A percentile compares a stretch with the other conserved stretches of the same genome.
phyloP scores from a whole-genome alignment of 2,113 vertebrate genomes.

The Ibidorhyncha struthersii region DNA sequence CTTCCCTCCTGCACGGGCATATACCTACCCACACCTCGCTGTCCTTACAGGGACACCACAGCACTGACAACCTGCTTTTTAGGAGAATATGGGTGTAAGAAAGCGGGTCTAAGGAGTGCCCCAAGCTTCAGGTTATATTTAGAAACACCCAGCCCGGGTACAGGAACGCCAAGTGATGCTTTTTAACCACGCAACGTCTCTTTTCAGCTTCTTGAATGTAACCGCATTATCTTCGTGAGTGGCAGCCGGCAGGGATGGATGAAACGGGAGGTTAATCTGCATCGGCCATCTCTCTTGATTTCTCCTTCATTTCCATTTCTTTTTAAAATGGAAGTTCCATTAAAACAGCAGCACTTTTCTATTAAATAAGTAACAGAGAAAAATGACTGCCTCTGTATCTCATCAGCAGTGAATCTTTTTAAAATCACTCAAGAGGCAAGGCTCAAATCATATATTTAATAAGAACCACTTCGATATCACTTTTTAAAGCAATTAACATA shows the following conservation, averaged over 20 bases:
- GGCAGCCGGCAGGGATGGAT: not conserved
- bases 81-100: not conserved
- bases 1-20: not conserved
- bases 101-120: not conserved
- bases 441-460: conserved; percentile 66
- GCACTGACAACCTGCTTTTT: rapidly evolving
- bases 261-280: not conserved
- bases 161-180: not conserved
- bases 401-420: conserved; percentile 27
- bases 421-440: conserved; percentile 60
- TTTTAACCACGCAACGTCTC: not conserved
- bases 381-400: conserved; percentile 26
- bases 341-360: conserved; percentile 40
- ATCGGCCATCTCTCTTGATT: conserved; percentile 11
- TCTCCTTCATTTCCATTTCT: conserved; percentile 38
- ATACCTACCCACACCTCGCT: too few relatives aligned
- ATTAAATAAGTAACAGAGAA: conserved; percentile 11
- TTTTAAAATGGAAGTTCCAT: conserved; percentile 31
- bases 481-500: conserved; percentile 65
- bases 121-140: not conserved
- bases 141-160: not conserved
- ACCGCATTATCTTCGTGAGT: not conserved
- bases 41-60: not conserved
- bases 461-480: conserved; percentile 57
- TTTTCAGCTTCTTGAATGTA: not conserved